These are phyloP conservation scores for Pachyramphus minor DNA, from an alignment of 2,113 vertebrate genomes.

Conservation along the genomic window DNA sequence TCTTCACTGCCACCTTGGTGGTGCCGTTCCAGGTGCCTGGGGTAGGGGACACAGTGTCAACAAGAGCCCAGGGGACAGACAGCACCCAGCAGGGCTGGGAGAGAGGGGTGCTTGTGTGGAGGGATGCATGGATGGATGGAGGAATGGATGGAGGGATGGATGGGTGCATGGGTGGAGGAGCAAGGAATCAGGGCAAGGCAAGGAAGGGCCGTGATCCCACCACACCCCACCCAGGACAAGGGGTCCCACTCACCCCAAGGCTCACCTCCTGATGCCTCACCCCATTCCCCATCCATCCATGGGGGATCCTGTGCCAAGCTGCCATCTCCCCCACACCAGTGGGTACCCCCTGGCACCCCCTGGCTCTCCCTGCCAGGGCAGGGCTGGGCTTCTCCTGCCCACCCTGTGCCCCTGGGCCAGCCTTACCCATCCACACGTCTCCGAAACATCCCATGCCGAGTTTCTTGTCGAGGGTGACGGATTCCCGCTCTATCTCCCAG, in stretches of 20 bases:
- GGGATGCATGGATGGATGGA: neutral
- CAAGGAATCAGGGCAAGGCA: neutral
- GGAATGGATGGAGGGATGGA: neutral
- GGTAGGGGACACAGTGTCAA: neutral
- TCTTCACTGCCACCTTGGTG: conserved; percentile 98
- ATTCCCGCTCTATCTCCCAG: conserved; percentile 88
- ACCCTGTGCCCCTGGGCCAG: neutral
- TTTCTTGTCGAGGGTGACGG: conserved; percentile 79
- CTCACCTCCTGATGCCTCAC: neutral
- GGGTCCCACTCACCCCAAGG: neutral
- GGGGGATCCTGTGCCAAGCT: neutral
- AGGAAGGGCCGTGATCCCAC: neutral
- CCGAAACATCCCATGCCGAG: conserved; percentile 97
- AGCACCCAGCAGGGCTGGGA: neutral
- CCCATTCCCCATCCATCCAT: neutral
- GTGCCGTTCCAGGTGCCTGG: conserved; percentile 94
- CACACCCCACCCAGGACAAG: neutral
- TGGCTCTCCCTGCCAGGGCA: neutral
- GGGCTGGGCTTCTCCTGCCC: neutral
- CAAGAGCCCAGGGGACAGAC: neutral
- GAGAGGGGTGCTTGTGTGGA: neutral
- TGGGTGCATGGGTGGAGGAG: neutral
- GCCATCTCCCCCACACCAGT: neutral
- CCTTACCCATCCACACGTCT: conserved; percentile 96
- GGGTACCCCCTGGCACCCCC: neutral